These are phyloP conservation scores for Speoplatyrhinus poulsoni DNA, from an alignment of 2,113 vertebrate genomes.

Conservation along the genomic window DNA sequence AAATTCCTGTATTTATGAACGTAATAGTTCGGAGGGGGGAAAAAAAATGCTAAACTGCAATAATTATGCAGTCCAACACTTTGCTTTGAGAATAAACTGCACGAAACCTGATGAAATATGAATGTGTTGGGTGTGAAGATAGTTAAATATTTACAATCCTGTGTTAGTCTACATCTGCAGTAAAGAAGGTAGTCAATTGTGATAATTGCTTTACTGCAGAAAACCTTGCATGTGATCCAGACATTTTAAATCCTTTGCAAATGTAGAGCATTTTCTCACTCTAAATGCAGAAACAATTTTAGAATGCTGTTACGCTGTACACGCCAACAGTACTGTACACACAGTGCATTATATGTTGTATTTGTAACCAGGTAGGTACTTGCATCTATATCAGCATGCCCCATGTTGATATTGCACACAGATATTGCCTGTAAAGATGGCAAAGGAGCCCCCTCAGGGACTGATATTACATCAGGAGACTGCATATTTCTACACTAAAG, in stretches of 20 bases:
- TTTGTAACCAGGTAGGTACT: constrained; percentile 42
- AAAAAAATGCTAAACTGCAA: constrained; percentile 79
- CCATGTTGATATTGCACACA: constrained; percentile 35
- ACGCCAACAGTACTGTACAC: too few species aligned
- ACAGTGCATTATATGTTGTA: too few species aligned
- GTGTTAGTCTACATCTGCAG: constrained; percentile 78
- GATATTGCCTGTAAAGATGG: constrained; percentile 38
- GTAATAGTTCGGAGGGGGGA: constrained; percentile 74
- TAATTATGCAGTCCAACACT: constrained; percentile 83
- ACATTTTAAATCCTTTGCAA: constrained; percentile 42
- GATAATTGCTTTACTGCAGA: constrained; percentile 74
- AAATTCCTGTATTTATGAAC: constrained; percentile 84
- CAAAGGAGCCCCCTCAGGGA: constrained; percentile 60
- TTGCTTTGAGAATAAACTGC: constrained; percentile 83
- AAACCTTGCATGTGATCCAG: constrained; percentile 73
- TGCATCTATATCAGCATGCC: constrained; percentile 56
- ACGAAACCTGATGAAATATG: constrained; percentile 82
- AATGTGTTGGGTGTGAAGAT: constrained; percentile 81
- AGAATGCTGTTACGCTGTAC: too few species aligned
- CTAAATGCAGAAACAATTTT: constrained; percentile 26
- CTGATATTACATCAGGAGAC: constrained; percentile 78
- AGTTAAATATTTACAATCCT: constrained; percentile 83
- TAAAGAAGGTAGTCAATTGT: constrained; percentile 80
- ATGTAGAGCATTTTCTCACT: constrained; percentile 29
- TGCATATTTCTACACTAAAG: constrained; percentile 75